Conservation (phyloP, 2,888 invertebrate genomes). For the Yponomeuta evonymella region DNA sequence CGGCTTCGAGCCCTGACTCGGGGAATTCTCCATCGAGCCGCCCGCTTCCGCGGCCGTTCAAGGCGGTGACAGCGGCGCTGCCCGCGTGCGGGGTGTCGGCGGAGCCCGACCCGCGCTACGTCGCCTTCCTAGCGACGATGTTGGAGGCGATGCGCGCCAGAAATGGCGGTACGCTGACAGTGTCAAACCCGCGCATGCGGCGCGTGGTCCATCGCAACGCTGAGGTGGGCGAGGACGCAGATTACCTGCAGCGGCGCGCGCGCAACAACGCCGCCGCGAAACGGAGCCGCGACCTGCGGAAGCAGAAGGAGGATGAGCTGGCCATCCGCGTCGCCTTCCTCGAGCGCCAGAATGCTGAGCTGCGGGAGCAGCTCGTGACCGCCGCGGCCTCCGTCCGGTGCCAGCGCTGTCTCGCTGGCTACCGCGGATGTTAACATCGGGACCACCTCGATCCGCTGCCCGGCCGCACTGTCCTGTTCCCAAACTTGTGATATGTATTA, state of each 20-base stretch:
- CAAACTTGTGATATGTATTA: too few species aligned
- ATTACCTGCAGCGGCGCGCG: constrained; percentile 88
- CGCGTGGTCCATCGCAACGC: constrained; percentile 37
- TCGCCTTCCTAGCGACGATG: constrained; percentile 78
- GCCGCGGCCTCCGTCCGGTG: neutral
- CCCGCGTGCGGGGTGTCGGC: neutral
- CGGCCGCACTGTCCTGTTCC: too few species aligned
- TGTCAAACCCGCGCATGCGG: constrained; percentile 79
- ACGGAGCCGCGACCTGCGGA: constrained; percentile 92
- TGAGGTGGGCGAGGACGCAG: constrained; percentile 76
- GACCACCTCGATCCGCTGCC: too few species aligned
- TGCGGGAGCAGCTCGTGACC: neutral
- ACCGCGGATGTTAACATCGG: neutral
- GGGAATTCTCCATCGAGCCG: neutral
- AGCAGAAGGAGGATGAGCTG: constrained; percentile 94
- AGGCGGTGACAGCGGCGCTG: constrained; percentile 12
- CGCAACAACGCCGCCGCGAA: constrained; percentile 98
- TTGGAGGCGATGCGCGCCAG: constrained; percentile 74
- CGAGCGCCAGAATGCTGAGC: constrained; percentile 6
- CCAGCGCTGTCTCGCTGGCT: neutral
- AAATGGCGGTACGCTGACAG: constrained; percentile 56
- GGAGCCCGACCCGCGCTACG: constrained; percentile 65
- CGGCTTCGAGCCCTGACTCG: constrained; percentile 12
- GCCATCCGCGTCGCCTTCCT: constrained; percentile 11
- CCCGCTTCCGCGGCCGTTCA: constrained; percentile 11